Percentiles rank a stretch among this genome's conserved stretches.
Conservation (phyloP, 37 sponge, comb jelly and placozoan species). For the Hormiphora californensis region DNA sequence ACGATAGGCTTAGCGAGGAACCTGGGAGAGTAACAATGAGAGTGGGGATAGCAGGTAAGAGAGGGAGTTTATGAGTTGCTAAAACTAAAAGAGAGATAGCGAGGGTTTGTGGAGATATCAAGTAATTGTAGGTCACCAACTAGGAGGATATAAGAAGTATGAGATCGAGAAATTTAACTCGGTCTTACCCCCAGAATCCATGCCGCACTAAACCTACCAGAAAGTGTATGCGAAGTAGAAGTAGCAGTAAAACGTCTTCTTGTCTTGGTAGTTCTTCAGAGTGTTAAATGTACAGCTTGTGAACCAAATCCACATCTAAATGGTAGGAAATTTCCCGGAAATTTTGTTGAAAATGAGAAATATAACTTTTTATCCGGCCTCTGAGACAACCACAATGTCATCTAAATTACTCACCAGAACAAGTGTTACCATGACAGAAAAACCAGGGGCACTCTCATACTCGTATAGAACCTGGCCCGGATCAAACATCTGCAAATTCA, state of each 20-base stretch:
- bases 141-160: too few species aligned
- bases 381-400: too few species aligned
- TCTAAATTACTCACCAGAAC: too few species aligned
- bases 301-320: conserved; percentile 51
- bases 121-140: too few species aligned
- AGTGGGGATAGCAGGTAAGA: too few species aligned
- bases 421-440: background rate
- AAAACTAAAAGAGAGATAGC: too few species aligned
- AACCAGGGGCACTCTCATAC: conserved; percentile 17
- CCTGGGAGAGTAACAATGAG: background rate
- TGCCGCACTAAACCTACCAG: conserved; percentile 34
- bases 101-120: too few species aligned
- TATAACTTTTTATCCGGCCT: background rate
- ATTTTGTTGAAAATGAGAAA: background rate
- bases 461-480: conserved; percentile 49
- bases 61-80: too few species aligned
- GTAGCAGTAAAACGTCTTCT: background rate
- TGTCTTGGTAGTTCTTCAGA: conserved; percentile 25
- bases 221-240: conserved; percentile 43
- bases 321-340: background rate
- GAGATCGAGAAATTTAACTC: too few species aligned
- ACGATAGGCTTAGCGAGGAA: conserved; percentile 42
- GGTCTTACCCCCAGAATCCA: too few species aligned
- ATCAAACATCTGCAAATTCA: conserved; percentile 28
- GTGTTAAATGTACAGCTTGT: conserved; percentile 34